Base-by-base conservation (phyloP, 1,140 invertebrate genomes). In the Drosophila punjabiensis region DNA sequence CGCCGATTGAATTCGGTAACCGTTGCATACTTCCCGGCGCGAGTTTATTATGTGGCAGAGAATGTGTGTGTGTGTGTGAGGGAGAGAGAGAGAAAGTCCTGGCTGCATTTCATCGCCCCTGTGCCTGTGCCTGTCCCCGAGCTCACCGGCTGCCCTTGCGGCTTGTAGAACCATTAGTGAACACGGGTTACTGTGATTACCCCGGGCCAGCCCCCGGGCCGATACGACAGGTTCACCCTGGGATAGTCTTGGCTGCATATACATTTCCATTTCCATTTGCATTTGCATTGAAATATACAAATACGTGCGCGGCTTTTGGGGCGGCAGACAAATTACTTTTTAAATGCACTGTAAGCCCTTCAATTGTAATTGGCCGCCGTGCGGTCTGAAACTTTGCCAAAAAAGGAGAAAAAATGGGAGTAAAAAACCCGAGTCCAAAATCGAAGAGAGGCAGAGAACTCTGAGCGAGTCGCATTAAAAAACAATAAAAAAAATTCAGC, bases 141-240 rank as follows among this genome's bases (percentile, higher is more conserved):
- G 53, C 41, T 81, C 75, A 81, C 78, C 56, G 82, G 66, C 80
- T 84, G 71, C 82, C 75, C 91, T 86, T 92, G 91, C 76, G 91
- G 91, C 91, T 92, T 92, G 91, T 92, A 87, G 80, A 79, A 76
- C 91, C 91, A 92, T 92, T 92, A 92, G 91, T 91, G 88, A 92
- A 92, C 90, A 92, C 81, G 86, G 79, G 79, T 86, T 75, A 73
- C 85, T 90, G 80, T 88, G 84, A 89, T 89, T 88, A 89, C 78
- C 66, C 47, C 62, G 37, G 53, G 47, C 35, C 56, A 41, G 8
- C 33, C 20, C 30, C 33, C 35, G 20, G 18, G n/a, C 41, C 55
- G 39, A 11, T 28, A 47, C 58, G 43, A 65, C 45, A 69, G 48
- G 60, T 47, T 59, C 59, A 50, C 37, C 59, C 48, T 59, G 58